Evolutionary conservation across 2,113 vertebrate genomes (phyloP).

Genomic region (Xyrauchen texanus): DNA sequence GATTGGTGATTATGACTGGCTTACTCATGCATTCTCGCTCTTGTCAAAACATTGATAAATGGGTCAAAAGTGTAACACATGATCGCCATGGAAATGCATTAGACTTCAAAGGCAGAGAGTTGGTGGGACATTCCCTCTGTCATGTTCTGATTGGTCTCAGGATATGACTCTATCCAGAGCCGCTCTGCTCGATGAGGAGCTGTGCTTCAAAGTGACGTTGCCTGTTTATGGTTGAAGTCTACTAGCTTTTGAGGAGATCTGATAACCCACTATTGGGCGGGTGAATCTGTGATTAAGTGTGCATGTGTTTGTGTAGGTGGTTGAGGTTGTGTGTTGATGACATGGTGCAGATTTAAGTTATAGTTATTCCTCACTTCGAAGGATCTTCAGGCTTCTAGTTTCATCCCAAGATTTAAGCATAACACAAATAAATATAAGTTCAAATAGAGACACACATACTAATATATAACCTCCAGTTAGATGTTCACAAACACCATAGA

Average conservation of each 20-base stretch:
- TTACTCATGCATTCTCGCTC: conserved; percentile 13
- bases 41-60: conserved; percentile 55
- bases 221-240: conserved; percentile 5
- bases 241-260: neutral
- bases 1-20: conserved; percentile 18
- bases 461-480: neutral
- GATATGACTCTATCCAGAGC: conserved; percentile 42
- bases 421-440: neutral
- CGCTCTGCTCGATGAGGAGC: conserved; percentile 17
- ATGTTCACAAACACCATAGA: neutral
- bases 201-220: conserved; percentile 23
- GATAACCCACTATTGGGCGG: neutral
- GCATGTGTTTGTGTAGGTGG: neutral
- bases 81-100: conserved; percentile 6
- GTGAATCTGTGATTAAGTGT: too few species aligned
- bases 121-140: conserved; percentile 26
- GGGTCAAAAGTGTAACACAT: conserved; percentile 5
- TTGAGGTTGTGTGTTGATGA: conserved; percentile 17
- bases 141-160: conserved; percentile 14
- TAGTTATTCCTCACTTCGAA: neutral
- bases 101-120: conserved; percentile 36
- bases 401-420: conserved; percentile 1
- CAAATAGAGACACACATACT: neutral
- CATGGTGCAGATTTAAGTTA: conserved; percentile 16
- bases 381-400: conserved; percentile 15